phyloP scores from a whole-genome alignment of 2,797 vertebrate species.

The Echiichthys vipera region DNA sequence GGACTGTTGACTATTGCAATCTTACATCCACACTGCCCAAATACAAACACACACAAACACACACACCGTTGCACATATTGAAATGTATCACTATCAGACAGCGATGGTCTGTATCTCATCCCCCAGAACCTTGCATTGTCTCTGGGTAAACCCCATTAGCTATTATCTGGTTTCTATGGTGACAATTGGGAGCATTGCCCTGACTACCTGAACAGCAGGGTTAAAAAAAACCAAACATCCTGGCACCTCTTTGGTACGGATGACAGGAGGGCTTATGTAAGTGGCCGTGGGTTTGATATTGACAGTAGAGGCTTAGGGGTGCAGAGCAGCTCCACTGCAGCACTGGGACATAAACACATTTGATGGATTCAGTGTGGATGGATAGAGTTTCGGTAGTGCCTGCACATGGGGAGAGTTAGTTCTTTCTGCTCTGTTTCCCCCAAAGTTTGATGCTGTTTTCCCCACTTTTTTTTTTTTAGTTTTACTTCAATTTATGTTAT shows the following conservation, averaged over 20 bases:
- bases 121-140: neutral
- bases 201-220: slow-evolving; percentile 29
- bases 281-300: slow-evolving; percentile 55
- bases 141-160: slow-evolving; percentile 18
- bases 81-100: slow-evolving; percentile 9
- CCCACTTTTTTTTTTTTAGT: neutral
- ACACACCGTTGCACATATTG: neutral
- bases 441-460: neutral
- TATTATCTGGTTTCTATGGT: slow-evolving; percentile 55
- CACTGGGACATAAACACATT: slow-evolving; percentile 31
- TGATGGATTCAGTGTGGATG: slow-evolving; percentile 31
- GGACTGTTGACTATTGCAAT: neutral
- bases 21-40: too few species aligned
- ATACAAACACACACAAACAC: neutral
- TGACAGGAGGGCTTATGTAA: slow-evolving; percentile 62
- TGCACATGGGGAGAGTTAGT: neutral
- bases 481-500: neutral
- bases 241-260: slow-evolving; percentile 33
- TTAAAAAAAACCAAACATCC: slow-evolving; percentile 33
- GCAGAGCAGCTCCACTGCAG: slow-evolving; percentile 19
- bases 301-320: slow-evolving; percentile 48
- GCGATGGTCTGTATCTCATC: neutral
- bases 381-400: slow-evolving; percentile 1
- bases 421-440: neutral
- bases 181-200: slow-evolving; percentile 38